These are phyloP conservation scores for Cyclura pinguis DNA, from an alignment of 2,797 vertebrate genomes.

Conservation along the genomic window DNA sequence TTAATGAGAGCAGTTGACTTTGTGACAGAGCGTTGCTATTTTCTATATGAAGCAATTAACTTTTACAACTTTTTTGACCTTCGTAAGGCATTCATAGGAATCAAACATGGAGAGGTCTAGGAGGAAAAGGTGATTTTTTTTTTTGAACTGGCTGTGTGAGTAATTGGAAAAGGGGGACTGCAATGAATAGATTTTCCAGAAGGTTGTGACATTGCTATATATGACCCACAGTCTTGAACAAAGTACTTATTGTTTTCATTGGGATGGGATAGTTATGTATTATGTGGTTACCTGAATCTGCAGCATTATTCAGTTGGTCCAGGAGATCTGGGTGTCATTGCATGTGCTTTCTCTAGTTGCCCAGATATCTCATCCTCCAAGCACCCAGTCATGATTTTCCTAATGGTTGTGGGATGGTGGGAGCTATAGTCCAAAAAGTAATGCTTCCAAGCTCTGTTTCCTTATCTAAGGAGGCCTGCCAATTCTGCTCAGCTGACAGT, in stretches of 20 bases:
- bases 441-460: too few relatives aligned
- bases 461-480: not conserved
- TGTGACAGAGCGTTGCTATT: not conserved
- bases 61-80: not conserved
- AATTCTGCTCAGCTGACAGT: not conserved
- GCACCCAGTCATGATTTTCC: not conserved
- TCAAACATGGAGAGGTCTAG: not conserved
- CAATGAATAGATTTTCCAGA: not conserved
- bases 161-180: not conserved
- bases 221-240: not conserved
- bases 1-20: not conserved
- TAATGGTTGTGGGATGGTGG: not conserved
- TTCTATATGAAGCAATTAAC: not conserved
- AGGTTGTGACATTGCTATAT: too few relatives aligned
- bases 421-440: too few relatives aligned
- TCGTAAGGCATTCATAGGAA: not conserved
- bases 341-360: too few relatives aligned
- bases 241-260: not conserved
- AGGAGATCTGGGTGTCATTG: not conserved
- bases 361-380: not conserved
- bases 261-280: not conserved
- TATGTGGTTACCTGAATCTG: not conserved
- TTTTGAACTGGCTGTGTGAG: not conserved
- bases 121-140: not conserved
- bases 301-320: not conserved